Percentiles rank a stretch among this genome's conserved stretches.
Evolutionary conservation across 2,888 invertebrate species (phyloP).

Genomic region (Polymixis lichenea): DNA sequence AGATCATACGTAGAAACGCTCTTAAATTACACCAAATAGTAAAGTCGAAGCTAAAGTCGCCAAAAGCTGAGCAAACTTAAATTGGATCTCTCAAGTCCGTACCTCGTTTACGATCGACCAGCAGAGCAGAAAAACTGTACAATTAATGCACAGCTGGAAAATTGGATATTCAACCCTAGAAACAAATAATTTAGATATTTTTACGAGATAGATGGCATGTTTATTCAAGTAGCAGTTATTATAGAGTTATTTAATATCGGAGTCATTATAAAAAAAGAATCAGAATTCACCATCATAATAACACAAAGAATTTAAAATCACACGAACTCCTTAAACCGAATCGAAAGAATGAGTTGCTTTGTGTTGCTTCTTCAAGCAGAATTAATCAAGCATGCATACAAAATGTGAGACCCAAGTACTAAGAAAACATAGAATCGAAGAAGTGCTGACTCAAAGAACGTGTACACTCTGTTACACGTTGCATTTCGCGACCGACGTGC

Average conservation of each 20-base stretch:
- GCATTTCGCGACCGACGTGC: slow-evolving; percentile 40
- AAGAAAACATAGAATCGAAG: slow-evolving; percentile 27
- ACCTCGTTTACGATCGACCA: slow-evolving; percentile 63
- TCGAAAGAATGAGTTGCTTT: background rate
- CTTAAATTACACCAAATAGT: slow-evolving; percentile 57
- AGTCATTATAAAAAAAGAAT: background rate
- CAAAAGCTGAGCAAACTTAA: slow-evolving; percentile 82
- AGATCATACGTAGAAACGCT: slow-evolving; percentile 27
- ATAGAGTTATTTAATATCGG: background rate
- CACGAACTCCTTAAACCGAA: background rate
- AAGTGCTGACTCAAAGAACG: slow-evolving; percentile 30
- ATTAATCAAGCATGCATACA: slow-evolving; percentile 5
- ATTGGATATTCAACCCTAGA: slow-evolving; percentile 70
- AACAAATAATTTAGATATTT: slow-evolving; percentile 26
- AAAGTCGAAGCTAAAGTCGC: slow-evolving; percentile 72
- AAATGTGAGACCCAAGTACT: slow-evolving; percentile 29
- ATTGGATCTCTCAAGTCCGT: slow-evolving; percentile 77
- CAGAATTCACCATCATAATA: background rate
- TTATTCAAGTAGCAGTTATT: slow-evolving; percentile 2
- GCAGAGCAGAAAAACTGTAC: slow-evolving; percentile 72
- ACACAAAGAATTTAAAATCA: background rate
- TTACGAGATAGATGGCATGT: background rate
- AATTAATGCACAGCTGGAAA: slow-evolving; percentile 72
- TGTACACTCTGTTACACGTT: slow-evolving; percentile 19
- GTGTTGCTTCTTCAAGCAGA: background rate